A percentile compares a stretch with the other conserved stretches of the same genome.
phyloP scores from a whole-genome alignment of 23 tunicate species.

The Pegea sp. region DNA sequence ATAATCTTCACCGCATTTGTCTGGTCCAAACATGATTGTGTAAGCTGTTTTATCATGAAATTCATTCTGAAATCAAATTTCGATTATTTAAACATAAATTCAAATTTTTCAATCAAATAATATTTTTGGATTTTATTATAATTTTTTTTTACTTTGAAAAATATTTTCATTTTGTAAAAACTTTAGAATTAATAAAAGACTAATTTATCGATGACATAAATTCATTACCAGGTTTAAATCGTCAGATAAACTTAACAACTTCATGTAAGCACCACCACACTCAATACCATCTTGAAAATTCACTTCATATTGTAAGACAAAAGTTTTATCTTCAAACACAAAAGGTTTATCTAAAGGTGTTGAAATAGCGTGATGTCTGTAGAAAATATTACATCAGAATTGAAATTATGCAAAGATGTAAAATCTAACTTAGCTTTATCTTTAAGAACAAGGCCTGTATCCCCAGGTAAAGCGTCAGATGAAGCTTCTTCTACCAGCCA shows the following conservation, averaged over 20 bases:
- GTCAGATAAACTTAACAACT: conserved; percentile 30
- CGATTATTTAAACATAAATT: no score
- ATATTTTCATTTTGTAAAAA: no score
- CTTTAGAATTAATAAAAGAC: no score
- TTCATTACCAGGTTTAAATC: conserved; percentile 46
- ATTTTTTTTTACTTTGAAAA: no score
- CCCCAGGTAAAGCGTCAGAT: conserved; percentile 36
- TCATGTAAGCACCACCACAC: conserved; percentile 92
- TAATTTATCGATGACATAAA: no score
- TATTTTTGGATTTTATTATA: no score
- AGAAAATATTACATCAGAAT: background rate
- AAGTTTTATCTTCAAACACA: conserved; percentile 59
- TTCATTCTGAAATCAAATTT: conserved; percentile 10
- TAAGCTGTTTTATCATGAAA: conserved; percentile 75
- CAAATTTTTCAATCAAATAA: no score
- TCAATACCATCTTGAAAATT: conserved; percentile 86
- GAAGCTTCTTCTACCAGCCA: conserved; percentile 24
- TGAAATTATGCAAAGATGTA: background rate
- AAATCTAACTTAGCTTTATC: conserved; percentile 48
- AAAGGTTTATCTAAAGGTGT: conserved; percentile 26
- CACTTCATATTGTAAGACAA: conserved; percentile 85
- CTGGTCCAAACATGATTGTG: conserved; percentile 99
- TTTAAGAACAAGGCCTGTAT: conserved; percentile 46
- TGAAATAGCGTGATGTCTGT: conserved; percentile 83
- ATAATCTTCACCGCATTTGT: conserved; percentile 95